These are phyloP conservation scores for Pygmarrhopalites habei DNA, from an alignment of 1,140 invertebrate species.

Conservation along the genomic window DNA sequence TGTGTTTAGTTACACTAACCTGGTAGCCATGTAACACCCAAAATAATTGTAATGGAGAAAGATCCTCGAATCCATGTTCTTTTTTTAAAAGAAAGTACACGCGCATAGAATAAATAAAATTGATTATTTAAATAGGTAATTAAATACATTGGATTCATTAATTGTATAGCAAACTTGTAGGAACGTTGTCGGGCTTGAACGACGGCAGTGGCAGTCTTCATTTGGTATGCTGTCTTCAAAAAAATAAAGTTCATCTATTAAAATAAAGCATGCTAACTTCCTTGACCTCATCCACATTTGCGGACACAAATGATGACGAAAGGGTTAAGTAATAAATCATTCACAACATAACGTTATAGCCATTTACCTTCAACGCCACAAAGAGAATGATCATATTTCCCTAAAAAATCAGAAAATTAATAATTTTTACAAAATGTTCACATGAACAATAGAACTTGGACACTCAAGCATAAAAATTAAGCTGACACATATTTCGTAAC, in stretches of 20 bases:
- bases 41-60: conserved; percentile 31
- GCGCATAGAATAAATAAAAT: neutral
- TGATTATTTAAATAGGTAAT: neutral
- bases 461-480: neutral
- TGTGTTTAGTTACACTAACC: conserved; percentile 25
- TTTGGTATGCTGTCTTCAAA: conserved; percentile 35
- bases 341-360: too few relatives aligned
- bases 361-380: conserved; percentile 32
- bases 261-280: too few relatives aligned
- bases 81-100: too few relatives aligned
- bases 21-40: conserved; percentile 33
- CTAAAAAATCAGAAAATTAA: too few relatives aligned
- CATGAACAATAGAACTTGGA: neutral
- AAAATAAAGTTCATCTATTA: too few relatives aligned
- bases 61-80: conserved; percentile 34
- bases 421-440: neutral
- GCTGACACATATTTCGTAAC: too few relatives aligned
- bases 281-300: too few relatives aligned
- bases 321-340: too few relatives aligned
- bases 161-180: conserved; percentile 17
- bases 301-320: too few relatives aligned
- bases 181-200: conserved; percentile 6
- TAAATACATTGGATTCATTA: neutral
- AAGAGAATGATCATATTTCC: conserved; percentile 31
- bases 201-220: conserved; percentile 10